phyloP scores from a whole-genome alignment of 2,797 vertebrate genomes.

The Sylvilagus floridanus region DNA sequence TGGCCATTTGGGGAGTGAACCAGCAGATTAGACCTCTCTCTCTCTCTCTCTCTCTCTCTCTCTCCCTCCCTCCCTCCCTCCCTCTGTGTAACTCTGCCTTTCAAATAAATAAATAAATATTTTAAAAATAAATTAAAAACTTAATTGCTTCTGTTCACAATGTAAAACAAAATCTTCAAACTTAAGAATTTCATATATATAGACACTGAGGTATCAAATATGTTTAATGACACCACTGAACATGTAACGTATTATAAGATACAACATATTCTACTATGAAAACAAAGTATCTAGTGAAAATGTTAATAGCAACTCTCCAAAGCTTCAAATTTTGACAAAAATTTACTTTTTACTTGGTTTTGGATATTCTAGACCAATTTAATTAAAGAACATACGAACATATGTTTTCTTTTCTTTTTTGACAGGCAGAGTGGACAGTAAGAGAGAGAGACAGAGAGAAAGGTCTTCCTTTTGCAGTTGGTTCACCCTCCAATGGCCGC shows the following conservation, averaged over 20 bases:
- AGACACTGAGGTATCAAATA: background rate
- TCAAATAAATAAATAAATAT: no score
- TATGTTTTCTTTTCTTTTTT: no score
- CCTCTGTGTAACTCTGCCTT: no score
- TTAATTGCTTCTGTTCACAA: background rate
- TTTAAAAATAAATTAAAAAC: no score
- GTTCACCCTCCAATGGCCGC: no score
- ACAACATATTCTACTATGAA: background rate
- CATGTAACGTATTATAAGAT: background rate
- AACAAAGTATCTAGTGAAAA: conserved; percentile 50
- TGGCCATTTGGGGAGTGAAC: no score
- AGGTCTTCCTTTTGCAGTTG: no score
- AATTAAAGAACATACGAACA: background rate
- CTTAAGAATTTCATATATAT: background rate
- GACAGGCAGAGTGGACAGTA: no score
- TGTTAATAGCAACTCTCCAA: background rate
- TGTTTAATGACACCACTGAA: background rate
- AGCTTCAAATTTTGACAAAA: background rate
- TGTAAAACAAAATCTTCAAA: conserved; percentile 29
- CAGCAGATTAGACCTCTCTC: no score
- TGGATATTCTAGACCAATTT: conserved; percentile 38
- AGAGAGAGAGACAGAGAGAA: no score
- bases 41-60: no score
- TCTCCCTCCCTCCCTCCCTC: no score
- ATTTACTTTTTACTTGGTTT: conserved; percentile 11